Conservation (phyloP, 2,888 invertebrate genomes). For the Bursaphelenchus okinawaensis region DNA sequence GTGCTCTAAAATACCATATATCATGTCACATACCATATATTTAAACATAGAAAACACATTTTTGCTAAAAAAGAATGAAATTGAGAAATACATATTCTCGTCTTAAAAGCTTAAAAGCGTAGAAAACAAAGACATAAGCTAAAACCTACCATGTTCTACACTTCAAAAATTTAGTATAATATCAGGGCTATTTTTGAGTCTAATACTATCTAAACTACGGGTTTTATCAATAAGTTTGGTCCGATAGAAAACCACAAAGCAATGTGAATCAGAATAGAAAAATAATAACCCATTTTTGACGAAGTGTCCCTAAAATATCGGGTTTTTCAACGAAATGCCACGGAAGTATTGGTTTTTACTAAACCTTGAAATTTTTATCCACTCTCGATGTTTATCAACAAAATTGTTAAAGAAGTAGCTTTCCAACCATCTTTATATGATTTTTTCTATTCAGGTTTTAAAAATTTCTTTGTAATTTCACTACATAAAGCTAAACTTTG, state of each 20-base stretch:
- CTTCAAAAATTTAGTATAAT: neutral
- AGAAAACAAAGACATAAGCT: neutral
- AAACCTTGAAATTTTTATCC: neutral
- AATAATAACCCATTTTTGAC: neutral
- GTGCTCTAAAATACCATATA: conserved; percentile 33
- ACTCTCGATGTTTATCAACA: too few species aligned
- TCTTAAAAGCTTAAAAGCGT: neutral
- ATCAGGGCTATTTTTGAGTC: neutral
- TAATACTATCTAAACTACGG: neutral
- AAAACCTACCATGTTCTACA: neutral
- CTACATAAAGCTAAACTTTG: too few species aligned
- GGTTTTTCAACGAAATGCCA: neutral
- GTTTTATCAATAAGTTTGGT: neutral
- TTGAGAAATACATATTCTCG: neutral
- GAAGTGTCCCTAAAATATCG: neutral
- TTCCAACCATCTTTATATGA: too few species aligned
- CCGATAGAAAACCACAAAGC: neutral
- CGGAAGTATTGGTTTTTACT: neutral
- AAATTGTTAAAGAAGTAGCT: too few species aligned
- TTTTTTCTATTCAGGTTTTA: too few species aligned
- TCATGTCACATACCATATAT: too few species aligned
- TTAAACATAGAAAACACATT: neutral
- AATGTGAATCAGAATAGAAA: neutral
- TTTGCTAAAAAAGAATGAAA: neutral
- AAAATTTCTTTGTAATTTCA: too few species aligned